phyloP scores from a whole-genome alignment of 1,140 invertebrate species.

The Zaprionus gabonicus region DNA sequence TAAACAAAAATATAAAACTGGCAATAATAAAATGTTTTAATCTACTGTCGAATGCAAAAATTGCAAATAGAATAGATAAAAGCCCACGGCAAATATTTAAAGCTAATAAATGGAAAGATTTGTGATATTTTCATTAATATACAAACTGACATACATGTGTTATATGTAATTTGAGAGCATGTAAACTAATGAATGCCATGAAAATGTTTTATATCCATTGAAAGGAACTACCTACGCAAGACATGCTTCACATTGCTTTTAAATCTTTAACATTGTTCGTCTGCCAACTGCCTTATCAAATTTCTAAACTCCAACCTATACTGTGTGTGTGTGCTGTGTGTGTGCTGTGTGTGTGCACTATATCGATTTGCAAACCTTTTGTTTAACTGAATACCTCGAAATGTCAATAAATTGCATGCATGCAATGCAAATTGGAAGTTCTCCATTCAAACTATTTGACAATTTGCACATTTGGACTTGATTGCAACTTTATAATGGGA shows the following conservation, averaged over 20 bases:
- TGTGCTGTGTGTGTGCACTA: conserved; percentile 8
- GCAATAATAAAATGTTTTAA: not conserved
- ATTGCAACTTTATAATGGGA: conserved; percentile 10
- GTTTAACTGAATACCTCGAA: conserved; percentile 49
- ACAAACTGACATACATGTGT: not conserved
- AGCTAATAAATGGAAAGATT: conserved; percentile 22
- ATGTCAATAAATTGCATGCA: conserved; percentile 41
- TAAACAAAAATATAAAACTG: not conserved
- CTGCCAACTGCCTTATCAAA: not conserved
- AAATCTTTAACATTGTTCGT: not conserved
- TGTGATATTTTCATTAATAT: not conserved
- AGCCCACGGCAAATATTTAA: conserved; percentile 31
- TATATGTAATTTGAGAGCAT: not conserved
- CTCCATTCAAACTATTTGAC: conserved; percentile 32
- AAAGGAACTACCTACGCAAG: no score
- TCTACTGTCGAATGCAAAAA: conserved; percentile 8
- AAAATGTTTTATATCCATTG: no score
- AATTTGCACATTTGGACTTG: conserved; percentile 26
- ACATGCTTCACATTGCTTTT: no score
- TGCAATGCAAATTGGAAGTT: conserved; percentile 12
- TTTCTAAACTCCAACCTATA: not conserved
- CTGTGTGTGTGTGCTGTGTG: conserved; percentile 7
- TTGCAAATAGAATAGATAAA: not conserved
- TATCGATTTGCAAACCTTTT: conserved; percentile 57
- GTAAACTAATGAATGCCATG: not conserved